Conservation (phyloP, 2,888 invertebrate genomes). For the Morpho deidamia region DNA sequence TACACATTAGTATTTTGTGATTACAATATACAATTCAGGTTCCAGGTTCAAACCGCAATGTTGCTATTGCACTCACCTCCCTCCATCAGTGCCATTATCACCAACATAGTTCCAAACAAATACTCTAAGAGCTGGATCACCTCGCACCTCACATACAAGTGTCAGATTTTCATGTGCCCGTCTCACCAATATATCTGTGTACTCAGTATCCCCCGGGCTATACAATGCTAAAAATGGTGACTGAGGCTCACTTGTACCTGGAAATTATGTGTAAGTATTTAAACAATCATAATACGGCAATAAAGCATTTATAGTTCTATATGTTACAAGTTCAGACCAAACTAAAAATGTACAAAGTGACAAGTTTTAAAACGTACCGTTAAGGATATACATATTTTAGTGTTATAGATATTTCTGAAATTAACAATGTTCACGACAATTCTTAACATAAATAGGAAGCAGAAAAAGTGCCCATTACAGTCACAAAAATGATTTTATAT, state of each 20-base stretch:
- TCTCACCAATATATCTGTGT: slow-evolving; percentile 59
- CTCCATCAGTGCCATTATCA: slow-evolving; percentile 35
- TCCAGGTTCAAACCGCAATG: not conserved
- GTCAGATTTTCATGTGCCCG: slow-evolving; percentile 55
- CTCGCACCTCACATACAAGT: slow-evolving; percentile 54
- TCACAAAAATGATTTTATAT: too few species aligned
- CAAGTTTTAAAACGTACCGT: too few species aligned
- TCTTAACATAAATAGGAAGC: too few species aligned
- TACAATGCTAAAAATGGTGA: slow-evolving; percentile 44
- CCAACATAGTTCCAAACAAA: slow-evolving; percentile 62
- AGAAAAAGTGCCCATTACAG: too few species aligned
- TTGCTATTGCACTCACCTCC: slow-evolving; percentile 33
- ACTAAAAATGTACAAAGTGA: too few species aligned
- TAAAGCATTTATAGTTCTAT: too few species aligned
- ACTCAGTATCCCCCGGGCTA: slow-evolving; percentile 56
- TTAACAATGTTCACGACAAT: too few species aligned
- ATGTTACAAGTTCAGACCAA: too few species aligned
- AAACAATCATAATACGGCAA: not conserved
- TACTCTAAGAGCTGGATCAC: slow-evolving; percentile 34
- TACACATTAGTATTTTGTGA: too few species aligned
- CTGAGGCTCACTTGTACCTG: slow-evolving; percentile 29
- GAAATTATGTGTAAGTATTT: not conserved
- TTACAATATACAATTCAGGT: too few species aligned
- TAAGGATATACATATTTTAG: too few species aligned
- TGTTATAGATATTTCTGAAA: too few species aligned